Conservation (phyloP, 2,797 vertebrate genomes). For the Rhynchonycteris naso region DNA sequence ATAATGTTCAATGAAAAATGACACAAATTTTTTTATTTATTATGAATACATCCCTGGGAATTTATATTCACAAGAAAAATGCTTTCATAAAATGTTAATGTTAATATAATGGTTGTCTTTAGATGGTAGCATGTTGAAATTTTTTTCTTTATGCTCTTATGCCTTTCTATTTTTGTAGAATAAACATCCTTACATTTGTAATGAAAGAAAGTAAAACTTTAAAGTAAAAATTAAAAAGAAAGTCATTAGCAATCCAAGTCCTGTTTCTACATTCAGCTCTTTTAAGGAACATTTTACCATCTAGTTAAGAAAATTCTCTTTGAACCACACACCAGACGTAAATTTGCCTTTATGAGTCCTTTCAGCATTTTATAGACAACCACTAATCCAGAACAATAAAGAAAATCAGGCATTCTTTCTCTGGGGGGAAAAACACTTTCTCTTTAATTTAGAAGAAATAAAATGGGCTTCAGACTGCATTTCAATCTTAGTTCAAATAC, state of each 20-base stretch:
- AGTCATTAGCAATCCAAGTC: slow-evolving; percentile 53
- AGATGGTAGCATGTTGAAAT: background rate
- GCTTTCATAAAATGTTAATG: background rate
- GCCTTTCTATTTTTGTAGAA: slow-evolving; percentile 24
- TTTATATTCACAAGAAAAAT: slow-evolving; percentile 16
- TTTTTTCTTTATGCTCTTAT: background rate
- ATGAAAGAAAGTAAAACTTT: slow-evolving; percentile 47
- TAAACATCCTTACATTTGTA: slow-evolving; percentile 22
- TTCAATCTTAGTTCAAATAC: slow-evolving; percentile 66
- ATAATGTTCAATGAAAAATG: slow-evolving; percentile 11
- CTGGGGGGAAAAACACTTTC: background rate
- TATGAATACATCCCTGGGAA: background rate
- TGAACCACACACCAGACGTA: slow-evolving; percentile 68
- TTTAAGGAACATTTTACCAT: slow-evolving; percentile 65
- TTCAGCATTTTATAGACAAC: slow-evolving; percentile 68
- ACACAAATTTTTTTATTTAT: background rate
- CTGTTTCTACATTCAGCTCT: slow-evolving; percentile 56
- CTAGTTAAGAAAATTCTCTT: slow-evolving; percentile 71
- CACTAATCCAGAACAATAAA: slow-evolving; percentile 73
- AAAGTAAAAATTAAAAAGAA: slow-evolving; percentile 56
- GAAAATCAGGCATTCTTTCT: slow-evolving; percentile 63
- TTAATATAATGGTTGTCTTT: slow-evolving; percentile 47
- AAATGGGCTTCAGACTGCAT: slow-evolving; percentile 54
- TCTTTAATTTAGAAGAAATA: slow-evolving; percentile 74
- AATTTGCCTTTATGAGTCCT: slow-evolving; percentile 71